phyloP scores from a whole-genome alignment of 1,140 invertebrate species.

The Stegodyphus dumicola region DNA sequence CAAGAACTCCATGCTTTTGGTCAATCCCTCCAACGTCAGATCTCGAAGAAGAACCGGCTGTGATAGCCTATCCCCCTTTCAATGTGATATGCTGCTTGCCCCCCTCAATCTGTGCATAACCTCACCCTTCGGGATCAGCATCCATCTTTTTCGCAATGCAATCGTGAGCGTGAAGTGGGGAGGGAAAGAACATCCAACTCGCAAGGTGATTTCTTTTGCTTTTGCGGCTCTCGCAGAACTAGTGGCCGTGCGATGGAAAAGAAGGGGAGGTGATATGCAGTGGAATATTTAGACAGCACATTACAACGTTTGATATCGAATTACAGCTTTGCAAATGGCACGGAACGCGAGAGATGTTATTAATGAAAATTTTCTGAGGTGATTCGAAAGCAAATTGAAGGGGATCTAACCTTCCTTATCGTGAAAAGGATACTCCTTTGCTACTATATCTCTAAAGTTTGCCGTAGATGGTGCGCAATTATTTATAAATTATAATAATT shows the following conservation, averaged over 20 bases:
- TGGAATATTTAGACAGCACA: not conserved
- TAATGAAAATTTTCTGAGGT: too few relatives aligned
- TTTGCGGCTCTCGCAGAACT: not conserved
- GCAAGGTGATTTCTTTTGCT: not conserved
- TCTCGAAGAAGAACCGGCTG: slow-evolving; percentile 10
- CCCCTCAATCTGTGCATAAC: slow-evolving; percentile 6
- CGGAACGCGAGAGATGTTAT: not conserved
- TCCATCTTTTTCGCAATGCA: slow-evolving; percentile 45
- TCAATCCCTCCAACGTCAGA: slow-evolving; percentile 32
- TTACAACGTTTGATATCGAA: not conserved
- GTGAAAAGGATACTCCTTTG: too few relatives aligned
- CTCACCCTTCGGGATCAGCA: slow-evolving; percentile 45
- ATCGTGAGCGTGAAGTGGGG: slow-evolving; percentile 22
- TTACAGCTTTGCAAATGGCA: not conserved
- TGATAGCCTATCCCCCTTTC: not conserved
- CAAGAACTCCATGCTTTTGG: not conserved
- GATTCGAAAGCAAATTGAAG: too few relatives aligned
- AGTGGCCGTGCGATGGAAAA: not conserved
- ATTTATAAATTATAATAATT: too few relatives aligned
- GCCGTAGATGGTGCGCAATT: too few relatives aligned
- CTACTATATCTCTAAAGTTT: too few relatives aligned
- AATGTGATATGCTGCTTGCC: not conserved
- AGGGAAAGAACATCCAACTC: slow-evolving; percentile 2
- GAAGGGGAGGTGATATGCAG: not conserved
- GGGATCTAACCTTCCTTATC: too few relatives aligned